Conservation (phyloP, 2,113 vertebrate genomes). For the Mustelus asterias region DNA sequence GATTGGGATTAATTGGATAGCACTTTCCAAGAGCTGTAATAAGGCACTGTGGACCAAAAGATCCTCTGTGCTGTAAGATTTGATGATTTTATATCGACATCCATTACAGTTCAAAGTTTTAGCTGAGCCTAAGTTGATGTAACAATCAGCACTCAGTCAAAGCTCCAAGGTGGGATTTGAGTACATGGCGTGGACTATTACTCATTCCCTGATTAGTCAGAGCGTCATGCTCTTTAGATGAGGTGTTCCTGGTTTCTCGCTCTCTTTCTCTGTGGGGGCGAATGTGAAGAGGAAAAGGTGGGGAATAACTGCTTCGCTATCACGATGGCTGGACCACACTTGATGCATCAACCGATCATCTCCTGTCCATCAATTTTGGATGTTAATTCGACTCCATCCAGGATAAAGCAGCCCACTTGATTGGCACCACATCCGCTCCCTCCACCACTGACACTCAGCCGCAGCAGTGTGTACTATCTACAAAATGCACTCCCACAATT, state of each 20-base stretch:
- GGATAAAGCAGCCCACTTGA: too few relatives aligned
- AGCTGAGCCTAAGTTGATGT: not conserved
- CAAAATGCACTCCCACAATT: too few relatives aligned
- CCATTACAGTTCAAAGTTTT: not conserved
- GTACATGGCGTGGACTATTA: not conserved
- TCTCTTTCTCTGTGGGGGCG: not conserved
- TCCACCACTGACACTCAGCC: too few relatives aligned
- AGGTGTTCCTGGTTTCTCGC: not conserved
- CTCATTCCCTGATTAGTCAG: not conserved
- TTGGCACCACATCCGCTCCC: too few relatives aligned
- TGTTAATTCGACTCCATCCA: not conserved
- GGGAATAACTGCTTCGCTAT: not conserved
- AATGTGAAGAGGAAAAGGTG: not conserved
- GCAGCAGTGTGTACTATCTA: too few relatives aligned
- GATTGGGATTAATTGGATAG: not conserved
- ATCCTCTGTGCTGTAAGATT: not conserved
- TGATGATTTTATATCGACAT: not conserved
- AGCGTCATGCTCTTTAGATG: not conserved
- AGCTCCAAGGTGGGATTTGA: not conserved
- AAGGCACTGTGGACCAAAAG: not conserved
- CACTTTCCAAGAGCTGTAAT: not conserved
- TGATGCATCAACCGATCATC: not conserved
- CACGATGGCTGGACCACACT: not conserved
- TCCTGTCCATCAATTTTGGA: not conserved
- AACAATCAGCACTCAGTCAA: not conserved